Evolutionary conservation across 1,140 invertebrate genomes (phyloP), one percentile per base, ranked within the genome.

Genomic region (Pentalonia nigronervosa): DNA sequence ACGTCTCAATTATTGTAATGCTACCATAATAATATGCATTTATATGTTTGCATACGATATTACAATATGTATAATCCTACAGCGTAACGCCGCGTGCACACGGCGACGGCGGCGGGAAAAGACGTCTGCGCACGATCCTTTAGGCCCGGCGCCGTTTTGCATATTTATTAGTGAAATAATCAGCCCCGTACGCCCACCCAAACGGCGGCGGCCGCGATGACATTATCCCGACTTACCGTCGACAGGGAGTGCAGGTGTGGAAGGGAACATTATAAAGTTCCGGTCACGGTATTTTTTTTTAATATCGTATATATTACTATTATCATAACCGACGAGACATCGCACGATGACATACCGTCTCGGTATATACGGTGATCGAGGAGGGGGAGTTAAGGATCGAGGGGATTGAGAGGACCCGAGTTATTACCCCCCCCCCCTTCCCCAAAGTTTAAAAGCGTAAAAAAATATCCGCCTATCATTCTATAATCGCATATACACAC

Each of bases 161-260:
- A 86, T 93, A 93, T 93, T 86, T 86, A 93, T 93, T 93, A 93
- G 76, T 25, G 25, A 93, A 93, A 93, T 86, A 84, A 93, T 53
- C 47, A 36, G 76, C 48, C 25, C 30, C 48, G 76, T 34, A 53
- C 91, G 91, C 90, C 90, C 90, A 91, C 90, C 90, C 90, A 83
- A 91, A 81, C 56, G 67, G 67, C 76, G 21, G 30, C 45, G 11
- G n/a, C 3, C 45, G 6, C 34, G 23, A 47, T 45, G 60, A 76
- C 90, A 47, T 47, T 41, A 41, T 76, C 86, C 86, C 47, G n/a
- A 30, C 36, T 8, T n/a, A 76, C 6, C 0, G 17, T 17, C 14
- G 60, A 76, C 50, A 4, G 14, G 0, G n/a, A 76, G 30, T 76
- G 60, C 41, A 41, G 41, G 41, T 41, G 50, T 53, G 50, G 50